Evolutionary conservation across 1,140 invertebrate species (phyloP), one percentile per base, ranked within the genome.

Genomic region (Trissolcus basalis): DNA sequence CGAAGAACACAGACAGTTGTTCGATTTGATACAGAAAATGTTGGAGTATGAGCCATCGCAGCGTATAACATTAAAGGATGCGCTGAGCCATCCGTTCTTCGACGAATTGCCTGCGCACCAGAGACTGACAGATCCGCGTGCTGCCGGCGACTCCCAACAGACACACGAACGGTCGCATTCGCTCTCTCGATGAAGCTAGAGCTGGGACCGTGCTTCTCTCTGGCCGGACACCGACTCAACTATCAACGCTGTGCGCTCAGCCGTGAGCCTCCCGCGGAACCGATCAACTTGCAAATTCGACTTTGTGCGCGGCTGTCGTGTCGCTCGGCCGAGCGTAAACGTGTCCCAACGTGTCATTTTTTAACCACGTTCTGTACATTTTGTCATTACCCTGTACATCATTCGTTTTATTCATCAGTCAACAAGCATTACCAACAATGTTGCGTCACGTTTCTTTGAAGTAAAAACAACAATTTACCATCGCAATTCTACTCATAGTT

Each of bases 21-120:
- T 99, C 88, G 96, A 99, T 83, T 89, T 99, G 69, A 95, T 99
- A 73, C 91, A 93, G 75, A 92, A 93, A 87, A 99, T 99, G 98
- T 89, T 99, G 81, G 96, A 99, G 67, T 99, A 99, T 88, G 97
- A 99, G 82, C 97, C 98, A 15, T 91, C 91, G 10, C 93, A 96
- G 81, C 91, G 98, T 45, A 95, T 99, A 74, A 94, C 94, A 53
- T 89, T 99, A 65, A 91, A 92, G 35, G 97, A 99, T 75, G 95
- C 97, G 5, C 87, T 99, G 67, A 89, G 91, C 27, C 98, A 99
- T 90, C 94, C 95, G 14, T 99, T 98, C 90, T 99, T 99, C 87
- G 92, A 93, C 72, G 93, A 95, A 79, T 90, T 97, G 77, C 93
- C 94, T 12, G 85, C 91, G 10, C 91, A 94, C 73, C 93, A 94